Conservation (phyloP, 2,113 vertebrate genomes). For the Stegastes partitus region DNA sequence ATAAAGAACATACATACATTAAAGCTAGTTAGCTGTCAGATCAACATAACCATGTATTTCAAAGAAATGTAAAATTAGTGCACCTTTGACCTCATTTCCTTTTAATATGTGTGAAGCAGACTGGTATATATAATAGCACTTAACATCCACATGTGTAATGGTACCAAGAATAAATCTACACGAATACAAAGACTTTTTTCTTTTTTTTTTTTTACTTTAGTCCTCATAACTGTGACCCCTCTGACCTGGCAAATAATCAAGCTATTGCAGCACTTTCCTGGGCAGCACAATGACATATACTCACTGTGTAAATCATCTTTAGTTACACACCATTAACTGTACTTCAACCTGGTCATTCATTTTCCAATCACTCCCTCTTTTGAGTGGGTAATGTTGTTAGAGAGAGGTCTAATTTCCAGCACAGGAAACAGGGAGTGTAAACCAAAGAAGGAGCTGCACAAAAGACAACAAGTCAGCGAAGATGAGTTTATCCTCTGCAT, state of each 20-base stretch:
- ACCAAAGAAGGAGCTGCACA: slow-evolving; percentile 37
- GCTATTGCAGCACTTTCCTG: slow-evolving; percentile 11
- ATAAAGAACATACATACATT: slow-evolving; percentile 26
- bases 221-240: slow-evolving; percentile 35
- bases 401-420: slow-evolving; percentile 5
- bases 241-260: slow-evolving; percentile 34
- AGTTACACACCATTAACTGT: slow-evolving; percentile 22
- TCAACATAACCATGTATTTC: slow-evolving; percentile 34
- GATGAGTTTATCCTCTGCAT: slow-evolving; percentile 42
- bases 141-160: slow-evolving; percentile 31
- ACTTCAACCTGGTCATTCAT: slow-evolving; percentile 11
- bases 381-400: slow-evolving; percentile 11
- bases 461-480: slow-evolving; percentile 34
- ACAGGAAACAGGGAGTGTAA: slow-evolving; percentile 44
- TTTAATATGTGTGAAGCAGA: slow-evolving; percentile 49
- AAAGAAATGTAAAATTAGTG: slow-evolving; percentile 57
- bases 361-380: background rate
- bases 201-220: slow-evolving; percentile 35
- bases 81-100: slow-evolving; percentile 43
- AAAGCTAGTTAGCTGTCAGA: slow-evolving; percentile 35
- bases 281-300: slow-evolving; percentile 18
- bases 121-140: slow-evolving; percentile 26
- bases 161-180: slow-evolving; percentile 37
- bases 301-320: slow-evolving; percentile 28
- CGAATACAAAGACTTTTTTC: slow-evolving; percentile 12